Percentiles rank a stretch among this genome's conserved stretches.
These are phyloP conservation scores for Neostethus bicornis DNA, from an alignment of 2,797 vertebrate species.

Conservation along the genomic window DNA sequence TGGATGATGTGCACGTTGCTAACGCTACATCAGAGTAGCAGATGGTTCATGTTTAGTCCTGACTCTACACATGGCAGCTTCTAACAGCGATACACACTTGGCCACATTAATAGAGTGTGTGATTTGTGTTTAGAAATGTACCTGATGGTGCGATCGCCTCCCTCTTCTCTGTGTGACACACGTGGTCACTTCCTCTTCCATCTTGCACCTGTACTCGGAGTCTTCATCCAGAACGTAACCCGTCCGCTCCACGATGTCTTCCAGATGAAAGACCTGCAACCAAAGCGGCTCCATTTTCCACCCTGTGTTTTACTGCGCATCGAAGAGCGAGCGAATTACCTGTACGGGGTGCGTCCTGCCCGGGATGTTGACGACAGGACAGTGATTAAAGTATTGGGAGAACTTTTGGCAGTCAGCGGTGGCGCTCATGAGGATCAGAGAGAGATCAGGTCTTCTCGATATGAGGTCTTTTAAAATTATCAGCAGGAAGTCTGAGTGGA, in stretches of 20 bases:
- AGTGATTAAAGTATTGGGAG: conserved; percentile 93
- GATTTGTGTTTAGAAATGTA: too few relatives aligned
- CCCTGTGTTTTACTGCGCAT: too few relatives aligned
- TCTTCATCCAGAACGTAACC: conserved; percentile 94
- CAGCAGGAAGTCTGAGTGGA: conserved; percentile 95
- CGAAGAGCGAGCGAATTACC: too few relatives aligned
- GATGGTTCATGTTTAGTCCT: too few relatives aligned
- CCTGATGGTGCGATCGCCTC: too few relatives aligned
- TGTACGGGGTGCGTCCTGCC: conserved; percentile 95
- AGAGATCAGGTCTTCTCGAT: conserved; percentile 89
- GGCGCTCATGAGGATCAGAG: conserved; percentile 95
- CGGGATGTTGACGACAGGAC: conserved; percentile 91
- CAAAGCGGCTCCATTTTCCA: conserved; percentile 10
- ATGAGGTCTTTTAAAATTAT: conserved; percentile 92
- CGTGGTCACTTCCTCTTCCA: too few relatives aligned
- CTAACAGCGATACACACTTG: too few relatives aligned
- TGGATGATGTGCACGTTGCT: too few relatives aligned
- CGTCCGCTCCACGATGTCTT: conserved; percentile 91
- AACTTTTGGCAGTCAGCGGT: conserved; percentile 96
- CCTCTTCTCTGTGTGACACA: too few relatives aligned
- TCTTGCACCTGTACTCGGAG: conserved; percentile 94
- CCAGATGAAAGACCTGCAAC: conserved; percentile 90
- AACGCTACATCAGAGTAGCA: too few relatives aligned
- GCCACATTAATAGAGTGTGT: too few relatives aligned
- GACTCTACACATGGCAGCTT: too few relatives aligned